These are phyloP conservation scores for Dromius quadrimaculatus DNA, from an alignment of 2,888 invertebrate species.

Conservation along the genomic window DNA sequence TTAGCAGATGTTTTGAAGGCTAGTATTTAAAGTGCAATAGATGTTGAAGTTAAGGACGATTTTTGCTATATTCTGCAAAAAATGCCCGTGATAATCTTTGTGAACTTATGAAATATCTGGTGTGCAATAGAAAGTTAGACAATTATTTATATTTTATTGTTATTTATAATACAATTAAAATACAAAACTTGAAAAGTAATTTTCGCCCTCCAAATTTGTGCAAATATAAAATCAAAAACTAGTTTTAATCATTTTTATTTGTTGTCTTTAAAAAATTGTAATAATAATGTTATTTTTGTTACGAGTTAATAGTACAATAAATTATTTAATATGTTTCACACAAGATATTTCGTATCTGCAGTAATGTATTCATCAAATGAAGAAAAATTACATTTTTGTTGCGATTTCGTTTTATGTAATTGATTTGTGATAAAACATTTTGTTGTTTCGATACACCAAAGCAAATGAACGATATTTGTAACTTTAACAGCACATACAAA, in stretches of 20 bases:
- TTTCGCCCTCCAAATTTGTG: slow-evolving; percentile 7
- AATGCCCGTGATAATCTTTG: slow-evolving; percentile 11
- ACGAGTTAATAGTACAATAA: slow-evolving; percentile 5
- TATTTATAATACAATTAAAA: slow-evolving; percentile 21
- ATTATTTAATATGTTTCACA: slow-evolving; percentile 19
- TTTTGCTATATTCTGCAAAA: slow-evolving; percentile 17
- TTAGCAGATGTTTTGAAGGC: too few species aligned
- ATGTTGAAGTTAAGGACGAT: background rate
- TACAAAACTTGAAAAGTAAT: background rate
- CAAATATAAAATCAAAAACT: slow-evolving; percentile 5
- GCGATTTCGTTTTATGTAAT: slow-evolving; percentile 25
- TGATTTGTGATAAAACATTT: slow-evolving; percentile 24
- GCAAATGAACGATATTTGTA: slow-evolving; percentile 42
- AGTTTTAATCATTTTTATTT: slow-evolving; percentile 4
- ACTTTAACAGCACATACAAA: slow-evolving; percentile 34
- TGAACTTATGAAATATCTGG: slow-evolving; percentile 18
- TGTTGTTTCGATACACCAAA: slow-evolving; percentile 42
- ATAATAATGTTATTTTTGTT: slow-evolving; percentile 4
- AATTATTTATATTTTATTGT: slow-evolving; percentile 22
- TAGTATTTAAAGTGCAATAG: too few species aligned
- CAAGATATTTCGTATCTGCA: slow-evolving; percentile 27
- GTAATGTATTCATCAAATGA: slow-evolving; percentile 20
- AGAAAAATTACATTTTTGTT: slow-evolving; percentile 14
- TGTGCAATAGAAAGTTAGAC: slow-evolving; percentile 22
- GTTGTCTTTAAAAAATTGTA: slow-evolving; percentile 13